Base-by-base conservation (phyloP, 2,888 invertebrate species). In the Anthrax anthrax region DNA sequence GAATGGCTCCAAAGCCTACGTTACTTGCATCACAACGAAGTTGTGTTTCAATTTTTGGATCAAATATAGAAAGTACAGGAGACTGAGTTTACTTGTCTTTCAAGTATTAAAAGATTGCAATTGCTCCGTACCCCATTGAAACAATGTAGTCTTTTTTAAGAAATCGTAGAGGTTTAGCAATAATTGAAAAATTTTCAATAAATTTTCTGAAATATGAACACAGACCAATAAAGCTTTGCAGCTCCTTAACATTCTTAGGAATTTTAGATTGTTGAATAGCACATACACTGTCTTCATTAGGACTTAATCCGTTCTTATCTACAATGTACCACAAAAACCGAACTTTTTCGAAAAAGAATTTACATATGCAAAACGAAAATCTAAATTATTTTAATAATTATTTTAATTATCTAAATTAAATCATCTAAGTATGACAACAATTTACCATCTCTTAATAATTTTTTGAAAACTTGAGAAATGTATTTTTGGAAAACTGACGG, bases 11-110 rank as follows among this genome's bases (percentile, higher is more conserved):
- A 49, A 50, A 58, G 2, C 58, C 57, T 5, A 18, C 13, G 1
- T 47, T n/a, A 48, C 55, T 54, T 4, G 58, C 59, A 50, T 60
- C 58, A 23, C 54, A 56, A 47, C 59, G 58, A 42, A 58, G 43
- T 47, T 58, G 54, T 4, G 56, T 57, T 43, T 55, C 54, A 18
- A 39, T n/a, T n/a, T 41, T 32, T 3, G 58, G 57, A 9, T 46
- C 43, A 51, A 37, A 62, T 4, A 63, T 46, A 6, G 55, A 50
- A 19, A 63, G 48, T 18, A 60, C 48, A 18, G 52, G 56, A 19
- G 46, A 12, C 27, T 32, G 8, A 44, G 3, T 27, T 50, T 34
- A 36, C 45, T 48, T 14, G 17, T 12, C 17, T 51, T 52, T 42
- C 49, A 50, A 14, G 8, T 32, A 12, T 32, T 9, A 12, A 9